Conservation (phyloP, 64 coral and sea anemone species). For the Trachythela sp. region DNA sequence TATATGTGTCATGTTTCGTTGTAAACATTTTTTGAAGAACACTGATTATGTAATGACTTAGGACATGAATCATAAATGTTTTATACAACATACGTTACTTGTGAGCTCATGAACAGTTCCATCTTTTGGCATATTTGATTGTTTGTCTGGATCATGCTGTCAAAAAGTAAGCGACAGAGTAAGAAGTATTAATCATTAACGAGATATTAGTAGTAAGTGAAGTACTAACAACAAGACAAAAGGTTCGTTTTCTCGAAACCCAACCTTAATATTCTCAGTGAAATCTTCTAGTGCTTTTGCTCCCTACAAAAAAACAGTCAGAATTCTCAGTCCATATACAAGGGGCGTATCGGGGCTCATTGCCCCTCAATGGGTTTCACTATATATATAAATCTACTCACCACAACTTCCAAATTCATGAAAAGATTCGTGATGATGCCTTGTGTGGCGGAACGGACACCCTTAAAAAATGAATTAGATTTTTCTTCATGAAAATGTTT, state of each 20-base stretch:
- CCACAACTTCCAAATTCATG: constrained; percentile 40
- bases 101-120: constrained; percentile 96
- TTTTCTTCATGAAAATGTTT: too few species aligned
- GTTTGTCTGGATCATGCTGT: constrained; percentile 92
- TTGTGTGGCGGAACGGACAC: constrained; percentile 34
- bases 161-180: constrained; percentile 17
- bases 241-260: background rate
- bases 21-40: too few species aligned
- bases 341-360: too few species aligned
- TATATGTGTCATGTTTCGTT: too few species aligned
- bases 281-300: constrained; percentile 93
- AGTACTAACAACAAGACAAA: too few species aligned
- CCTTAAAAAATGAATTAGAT: constrained; percentile 10
- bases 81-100: constrained; percentile 72
- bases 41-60: too few species aligned
- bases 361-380: background rate
- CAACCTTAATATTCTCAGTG: constrained; percentile 89
- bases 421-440: constrained; percentile 46
- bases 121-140: constrained; percentile 97
- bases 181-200: background rate
- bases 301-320: constrained; percentile 32
- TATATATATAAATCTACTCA: background rate
- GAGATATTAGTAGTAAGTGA: too few species aligned
- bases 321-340: too few species aligned
- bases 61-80: too few species aligned